Base-by-base conservation (phyloP, 2,113 vertebrate genomes). In the Oncorhynchus gorbuscha region DNA sequence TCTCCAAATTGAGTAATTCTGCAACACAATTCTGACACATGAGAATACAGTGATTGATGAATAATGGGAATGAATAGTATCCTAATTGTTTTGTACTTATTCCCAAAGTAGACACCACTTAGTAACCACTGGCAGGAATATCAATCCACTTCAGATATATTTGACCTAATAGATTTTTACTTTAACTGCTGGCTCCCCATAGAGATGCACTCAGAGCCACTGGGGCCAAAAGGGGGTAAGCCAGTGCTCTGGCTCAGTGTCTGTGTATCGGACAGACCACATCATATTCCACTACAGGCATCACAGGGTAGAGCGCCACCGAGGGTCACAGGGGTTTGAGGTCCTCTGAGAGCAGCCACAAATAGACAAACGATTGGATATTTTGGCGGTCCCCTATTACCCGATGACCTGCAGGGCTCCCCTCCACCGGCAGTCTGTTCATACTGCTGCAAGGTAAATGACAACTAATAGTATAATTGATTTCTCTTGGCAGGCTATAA, bases 401-500 rank as follows among this genome's bases (percentile, higher is more conserved):
- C 80, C 14, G 7, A 73, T 84, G 85, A 81, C 79, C 49, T 0
- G 39, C 28, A 26, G 67, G 51, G 39, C 45, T 61, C 74, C n/a
- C 12, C n/a, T 14, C 58, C 73, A 79, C 45, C 79, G 0, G 11
- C 20, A 4, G 30, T 77, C 64, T 39, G 24, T 18, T 75, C 78
- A 83, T 35, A 79, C 62, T 9, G 89, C 88, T 92, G 83, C 76
- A 70, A 92, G 92, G 85, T 67, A 83, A 88, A 86, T 86, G 77
- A 71, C 86, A 88, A 49, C 78, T 69, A 77, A 86, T 76, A 78
- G 64, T 32, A 66, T 4, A 28, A 94, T 93, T 73, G 91, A 94
- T 92, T 92, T 85, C 12, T 51, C 58, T 14, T 73, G 68, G 22
- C 66, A 9, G 80, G 3, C 75, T 87, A 84, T 80, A 86, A 18